phyloP scores from a whole-genome alignment of 37 sponge, comb jelly and placozoan species.

The Beroe ovata region DNA sequence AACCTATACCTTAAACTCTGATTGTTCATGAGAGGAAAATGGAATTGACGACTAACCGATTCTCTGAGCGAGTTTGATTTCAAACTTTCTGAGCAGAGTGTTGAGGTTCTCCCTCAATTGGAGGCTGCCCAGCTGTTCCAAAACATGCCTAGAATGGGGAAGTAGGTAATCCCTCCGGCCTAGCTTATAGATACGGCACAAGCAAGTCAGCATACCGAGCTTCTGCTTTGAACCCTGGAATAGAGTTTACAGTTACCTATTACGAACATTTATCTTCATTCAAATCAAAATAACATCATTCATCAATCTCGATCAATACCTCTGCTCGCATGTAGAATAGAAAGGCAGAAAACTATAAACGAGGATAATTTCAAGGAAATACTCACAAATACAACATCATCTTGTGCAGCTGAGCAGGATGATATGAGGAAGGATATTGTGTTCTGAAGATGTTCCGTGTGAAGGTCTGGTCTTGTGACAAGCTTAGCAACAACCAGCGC shows the following conservation, averaged over 20 bases:
- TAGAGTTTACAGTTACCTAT: not conserved
- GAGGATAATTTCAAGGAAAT: no score
- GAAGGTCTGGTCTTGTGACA: slow-evolving; percentile 63
- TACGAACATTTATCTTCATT: no score
- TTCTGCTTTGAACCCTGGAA: slow-evolving; percentile 19
- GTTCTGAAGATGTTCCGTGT: not conserved
- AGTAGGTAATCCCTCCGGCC: slow-evolving; percentile 82
- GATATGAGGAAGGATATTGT: not conserved
- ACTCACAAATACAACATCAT: slow-evolving; percentile 62
- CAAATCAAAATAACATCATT: no score
- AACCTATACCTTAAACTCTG: no score
- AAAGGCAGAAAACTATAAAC: no score
- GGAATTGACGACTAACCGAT: slow-evolving; percentile 59
- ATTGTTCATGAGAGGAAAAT: no score
- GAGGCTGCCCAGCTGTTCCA: slow-evolving; percentile 65
- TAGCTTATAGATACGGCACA: slow-evolving; percentile 68
- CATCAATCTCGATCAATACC: no score
- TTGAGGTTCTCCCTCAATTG: slow-evolving; percentile 69
- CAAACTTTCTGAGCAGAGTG: slow-evolving; percentile 83
- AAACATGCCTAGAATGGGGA: slow-evolving; percentile 70
- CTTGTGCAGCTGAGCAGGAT: not conserved
- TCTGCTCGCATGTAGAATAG: no score
- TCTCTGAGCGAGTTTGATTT: slow-evolving; percentile 85
- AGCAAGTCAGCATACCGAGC: not conserved
- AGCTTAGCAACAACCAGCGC: slow-evolving; percentile 81